These are phyloP conservation scores for Pterostichus madidus DNA, from an alignment of 2,888 invertebrate genomes.

Conservation along the genomic window DNA sequence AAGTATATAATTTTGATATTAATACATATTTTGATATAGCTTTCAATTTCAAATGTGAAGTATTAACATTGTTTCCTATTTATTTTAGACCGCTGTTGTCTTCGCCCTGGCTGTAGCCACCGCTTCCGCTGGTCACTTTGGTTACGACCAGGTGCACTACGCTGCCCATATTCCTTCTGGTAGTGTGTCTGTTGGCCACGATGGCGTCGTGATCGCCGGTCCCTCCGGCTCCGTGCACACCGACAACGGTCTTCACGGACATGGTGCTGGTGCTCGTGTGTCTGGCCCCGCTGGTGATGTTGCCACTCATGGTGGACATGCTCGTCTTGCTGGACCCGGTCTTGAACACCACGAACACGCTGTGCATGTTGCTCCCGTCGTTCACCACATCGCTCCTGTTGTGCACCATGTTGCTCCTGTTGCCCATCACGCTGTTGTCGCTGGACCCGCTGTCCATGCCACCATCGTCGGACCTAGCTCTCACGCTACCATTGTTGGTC, in stretches of 20 bases:
- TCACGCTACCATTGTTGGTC: slow-evolving; percentile 42
- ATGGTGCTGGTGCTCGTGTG: slow-evolving; percentile 54
- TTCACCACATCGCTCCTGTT: neutral
- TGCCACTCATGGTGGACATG: slow-evolving; percentile 58
- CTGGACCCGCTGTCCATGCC: slow-evolving; percentile 15
- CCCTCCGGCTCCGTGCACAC: slow-evolving; percentile 66
- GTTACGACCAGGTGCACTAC: slow-evolving; percentile 10
- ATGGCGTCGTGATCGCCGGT: slow-evolving; percentile 68
- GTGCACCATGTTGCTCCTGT: neutral
- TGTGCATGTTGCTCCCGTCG: neutral
- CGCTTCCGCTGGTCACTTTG: slow-evolving; percentile 49
- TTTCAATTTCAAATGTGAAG: neutral
- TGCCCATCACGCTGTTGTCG: neutral
- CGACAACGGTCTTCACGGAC: slow-evolving; percentile 57
- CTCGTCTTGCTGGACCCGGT: slow-evolving; percentile 56
- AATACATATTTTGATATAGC: neutral
- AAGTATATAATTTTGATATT: neutral
- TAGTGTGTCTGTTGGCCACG: slow-evolving; percentile 46
- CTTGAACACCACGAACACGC: slow-evolving; percentile 35
- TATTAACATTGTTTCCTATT: neutral
- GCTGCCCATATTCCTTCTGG: slow-evolving; percentile 61
- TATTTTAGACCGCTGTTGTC: slow-evolving; percentile 50
- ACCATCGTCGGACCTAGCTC: slow-evolving; percentile 6
- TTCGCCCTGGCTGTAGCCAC: slow-evolving; percentile 52
- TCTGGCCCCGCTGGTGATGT: slow-evolving; percentile 60